A percentile compares a stretch with the other conserved stretches of the same genome.
Conservation (phyloP, 1,140 invertebrate species). For the Stenopsyche tienmushanensis region DNA sequence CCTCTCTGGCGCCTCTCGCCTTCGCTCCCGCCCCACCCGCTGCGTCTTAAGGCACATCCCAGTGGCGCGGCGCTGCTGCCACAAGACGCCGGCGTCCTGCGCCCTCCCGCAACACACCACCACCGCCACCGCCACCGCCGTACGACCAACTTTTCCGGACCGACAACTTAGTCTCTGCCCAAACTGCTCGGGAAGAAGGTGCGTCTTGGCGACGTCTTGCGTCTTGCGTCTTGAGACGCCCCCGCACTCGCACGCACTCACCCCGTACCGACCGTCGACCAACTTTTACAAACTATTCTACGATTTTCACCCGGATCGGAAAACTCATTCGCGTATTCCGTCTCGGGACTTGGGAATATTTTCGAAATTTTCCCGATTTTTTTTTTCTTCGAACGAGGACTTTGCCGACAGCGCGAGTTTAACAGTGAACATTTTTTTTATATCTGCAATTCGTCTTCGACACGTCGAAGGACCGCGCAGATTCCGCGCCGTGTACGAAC, state of each 20-base stretch:
- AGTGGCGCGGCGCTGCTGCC: conserved; percentile 29
- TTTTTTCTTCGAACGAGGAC: neutral
- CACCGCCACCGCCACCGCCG: neutral
- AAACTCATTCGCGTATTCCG: too few species aligned
- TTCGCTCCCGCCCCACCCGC: too few species aligned
- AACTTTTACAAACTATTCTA: too few species aligned
- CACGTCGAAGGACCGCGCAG: neutral
- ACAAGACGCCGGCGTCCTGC: conserved; percentile 22
- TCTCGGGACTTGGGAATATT: neutral
- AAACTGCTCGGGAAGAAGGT: conserved; percentile 26
- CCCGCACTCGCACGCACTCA: neutral
- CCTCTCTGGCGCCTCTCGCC: conserved; percentile 3
- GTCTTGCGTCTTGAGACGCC: conserved; percentile 4
- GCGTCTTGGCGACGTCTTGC: conserved; percentile 27
- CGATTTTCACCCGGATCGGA: too few species aligned
- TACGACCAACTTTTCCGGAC: conserved; percentile 14
- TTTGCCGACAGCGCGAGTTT: neutral
- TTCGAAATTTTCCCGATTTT: neutral
- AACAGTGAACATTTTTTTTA: too few species aligned
- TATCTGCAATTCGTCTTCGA: neutral
- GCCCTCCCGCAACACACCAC: conserved; percentile 2
- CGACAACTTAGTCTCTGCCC: conserved; percentile 21
- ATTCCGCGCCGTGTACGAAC: neutral
- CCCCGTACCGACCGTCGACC: neutral
- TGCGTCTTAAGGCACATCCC: neutral